Evolutionary conservation across 2,888 invertebrate genomes (phyloP).

Genomic region (Drosophila greeni): DNA sequence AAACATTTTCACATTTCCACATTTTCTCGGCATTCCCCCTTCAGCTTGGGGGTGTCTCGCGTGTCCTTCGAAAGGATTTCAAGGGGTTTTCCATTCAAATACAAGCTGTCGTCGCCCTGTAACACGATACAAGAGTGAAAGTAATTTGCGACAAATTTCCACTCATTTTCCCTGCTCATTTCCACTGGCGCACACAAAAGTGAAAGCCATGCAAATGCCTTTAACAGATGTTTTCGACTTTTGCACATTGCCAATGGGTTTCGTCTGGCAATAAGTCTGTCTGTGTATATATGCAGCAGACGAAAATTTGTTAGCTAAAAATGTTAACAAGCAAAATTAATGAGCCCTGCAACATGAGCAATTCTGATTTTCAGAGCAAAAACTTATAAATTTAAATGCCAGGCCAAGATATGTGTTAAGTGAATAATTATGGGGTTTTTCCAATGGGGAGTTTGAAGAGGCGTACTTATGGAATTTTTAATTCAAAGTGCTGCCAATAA

Average conservation of each 20-base stretch:
- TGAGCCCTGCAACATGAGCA: conserved; percentile 61
- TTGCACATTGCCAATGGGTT: conserved; percentile 26
- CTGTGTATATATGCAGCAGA: neutral
- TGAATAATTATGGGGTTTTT: conserved; percentile 61
- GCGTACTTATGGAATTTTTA: neutral
- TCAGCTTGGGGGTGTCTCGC: conserved; percentile 13
- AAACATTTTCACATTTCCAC: conserved; percentile 53
- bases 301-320: conserved; percentile 59
- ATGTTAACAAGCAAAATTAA: conserved; percentile 71
- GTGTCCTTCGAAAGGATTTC: conserved; percentile 63
- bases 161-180: conserved; percentile 44
- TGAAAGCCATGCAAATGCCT: conserved; percentile 72
- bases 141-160: conserved; percentile 73
- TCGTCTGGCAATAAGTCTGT: conserved; percentile 36
- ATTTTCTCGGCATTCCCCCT: conserved; percentile 2
- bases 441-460: neutral
- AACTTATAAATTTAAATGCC: conserved; percentile 56
- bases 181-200: conserved; percentile 36
- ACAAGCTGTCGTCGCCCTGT: conserved; percentile 39
- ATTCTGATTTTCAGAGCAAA: conserved; percentile 37
- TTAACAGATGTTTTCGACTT: conserved; percentile 53
- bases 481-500: conserved; percentile 1
- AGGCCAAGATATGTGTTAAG: conserved; percentile 64
- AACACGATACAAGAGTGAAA: conserved; percentile 64
- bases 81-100: conserved; percentile 20